phyloP scores from a whole-genome alignment of 2,113 vertebrate species.

The Pipra filicauda region DNA sequence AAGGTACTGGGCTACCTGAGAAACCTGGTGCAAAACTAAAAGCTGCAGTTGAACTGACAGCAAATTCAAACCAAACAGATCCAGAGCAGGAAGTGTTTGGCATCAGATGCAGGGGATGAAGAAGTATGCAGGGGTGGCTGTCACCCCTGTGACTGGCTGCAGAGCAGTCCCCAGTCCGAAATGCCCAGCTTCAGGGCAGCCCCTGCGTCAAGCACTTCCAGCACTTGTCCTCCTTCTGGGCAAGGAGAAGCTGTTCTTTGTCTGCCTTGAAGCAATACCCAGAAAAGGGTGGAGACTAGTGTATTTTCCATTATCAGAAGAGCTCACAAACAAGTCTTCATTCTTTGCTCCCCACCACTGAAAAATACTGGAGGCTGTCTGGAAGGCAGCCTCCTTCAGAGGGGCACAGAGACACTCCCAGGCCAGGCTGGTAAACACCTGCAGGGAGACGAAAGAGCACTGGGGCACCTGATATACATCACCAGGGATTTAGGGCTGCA shows the following conservation, averaged over 20 bases:
- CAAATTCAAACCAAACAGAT: not conserved
- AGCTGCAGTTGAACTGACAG: not conserved
- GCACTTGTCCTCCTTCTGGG: accelerated
- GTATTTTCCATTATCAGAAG: not conserved
- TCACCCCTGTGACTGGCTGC: accelerated
- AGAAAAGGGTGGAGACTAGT: not conserved
- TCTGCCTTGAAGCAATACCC: not conserved
- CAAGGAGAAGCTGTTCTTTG: not conserved
- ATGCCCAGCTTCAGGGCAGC: not conserved
- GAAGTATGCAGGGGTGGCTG: accelerated
- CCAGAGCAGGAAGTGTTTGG: not conserved
- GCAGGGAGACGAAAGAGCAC: accelerated
- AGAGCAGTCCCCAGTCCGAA: not conserved
- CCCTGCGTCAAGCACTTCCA: accelerated
- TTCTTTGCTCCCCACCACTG: not conserved
- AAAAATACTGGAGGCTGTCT: not conserved
- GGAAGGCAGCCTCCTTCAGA: not conserved
- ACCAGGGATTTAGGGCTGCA: not conserved
- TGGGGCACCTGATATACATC: accelerated
- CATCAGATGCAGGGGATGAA: too few relatives aligned
- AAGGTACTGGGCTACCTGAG: not conserved
- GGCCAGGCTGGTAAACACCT: not conserved
- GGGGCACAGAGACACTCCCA: not conserved
- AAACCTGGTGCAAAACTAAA: not conserved
- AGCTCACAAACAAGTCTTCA: not conserved